Percentiles rank a stretch among this genome's conserved stretches.
Conservation (phyloP, 2,888 invertebrate genomes). For the Steinernema carpocapsae region DNA sequence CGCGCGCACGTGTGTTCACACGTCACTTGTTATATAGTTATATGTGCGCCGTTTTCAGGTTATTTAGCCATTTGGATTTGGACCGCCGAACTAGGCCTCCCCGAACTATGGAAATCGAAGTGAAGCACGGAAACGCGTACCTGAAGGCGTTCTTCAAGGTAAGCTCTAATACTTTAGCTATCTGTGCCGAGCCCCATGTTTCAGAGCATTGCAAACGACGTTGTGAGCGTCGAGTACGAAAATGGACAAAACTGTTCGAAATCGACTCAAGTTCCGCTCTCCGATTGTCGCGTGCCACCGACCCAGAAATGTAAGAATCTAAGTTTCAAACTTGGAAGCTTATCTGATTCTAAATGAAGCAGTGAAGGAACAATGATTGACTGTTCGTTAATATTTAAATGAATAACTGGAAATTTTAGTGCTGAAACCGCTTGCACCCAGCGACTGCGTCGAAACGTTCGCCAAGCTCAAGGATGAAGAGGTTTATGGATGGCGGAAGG, state of each 20-base stretch:
- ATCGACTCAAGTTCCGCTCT: conserved; percentile 40
- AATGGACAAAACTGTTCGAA: conserved; percentile 27
- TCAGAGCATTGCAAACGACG: conserved; percentile 37
- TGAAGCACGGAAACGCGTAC: background rate
- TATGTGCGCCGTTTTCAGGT: background rate
- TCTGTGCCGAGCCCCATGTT: conserved; percentile 44
- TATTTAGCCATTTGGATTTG: conserved; percentile 17
- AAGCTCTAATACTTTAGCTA: background rate
- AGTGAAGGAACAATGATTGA: too few relatives aligned
- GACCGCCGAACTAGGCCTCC: background rate
- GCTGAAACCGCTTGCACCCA: background rate
- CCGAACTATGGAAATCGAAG: conserved; percentile 35
- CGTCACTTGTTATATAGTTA: too few relatives aligned
- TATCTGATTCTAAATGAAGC: too few relatives aligned
- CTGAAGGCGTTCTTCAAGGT: conserved; percentile 3
- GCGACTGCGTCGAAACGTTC: conserved; percentile 19
- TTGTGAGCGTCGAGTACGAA: conserved; percentile 45
- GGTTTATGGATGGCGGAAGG: conserved; percentile 44
- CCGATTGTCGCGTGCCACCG: conserved; percentile 41
- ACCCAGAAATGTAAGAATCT: background rate
- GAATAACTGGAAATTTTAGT: too few relatives aligned
- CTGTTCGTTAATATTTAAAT: too few relatives aligned
- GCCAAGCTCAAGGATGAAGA: conserved; percentile 32
- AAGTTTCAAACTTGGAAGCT: too few relatives aligned
- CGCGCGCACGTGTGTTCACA: background rate